phyloP scores from a whole-genome alignment of 2,113 vertebrate species.

The Urocitellus parryii region DNA sequence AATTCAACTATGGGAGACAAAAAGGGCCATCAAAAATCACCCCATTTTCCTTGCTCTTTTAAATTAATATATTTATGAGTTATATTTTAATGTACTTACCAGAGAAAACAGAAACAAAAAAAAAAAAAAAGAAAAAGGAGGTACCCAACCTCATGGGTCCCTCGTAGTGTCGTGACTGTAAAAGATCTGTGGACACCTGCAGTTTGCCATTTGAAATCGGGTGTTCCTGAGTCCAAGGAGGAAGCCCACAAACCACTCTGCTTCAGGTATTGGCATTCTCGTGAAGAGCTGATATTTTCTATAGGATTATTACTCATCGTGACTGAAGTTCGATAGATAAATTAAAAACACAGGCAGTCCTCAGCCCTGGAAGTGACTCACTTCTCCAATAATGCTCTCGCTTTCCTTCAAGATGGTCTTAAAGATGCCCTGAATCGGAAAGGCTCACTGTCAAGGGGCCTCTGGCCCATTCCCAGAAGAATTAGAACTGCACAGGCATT shows the following conservation, averaged over 20 bases:
- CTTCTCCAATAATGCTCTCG: conserved; percentile 59
- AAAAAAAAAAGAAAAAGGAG: background rate
- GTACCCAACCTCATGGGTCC: background rate
- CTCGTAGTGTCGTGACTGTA: background rate
- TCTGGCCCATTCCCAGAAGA: conserved; percentile 60
- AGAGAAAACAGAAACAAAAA: conserved; percentile 1
- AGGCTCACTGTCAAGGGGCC: background rate
- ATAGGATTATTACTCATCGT: conserved; percentile 68
- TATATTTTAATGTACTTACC: conserved; percentile 15
- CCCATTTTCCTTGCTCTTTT: conserved; percentile 8
- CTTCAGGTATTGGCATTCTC: conserved; percentile 65
- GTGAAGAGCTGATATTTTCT: conserved; percentile 67
- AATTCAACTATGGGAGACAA: conserved; percentile 69
- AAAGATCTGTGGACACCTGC: background rate
- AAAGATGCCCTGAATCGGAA: conserved; percentile 59
- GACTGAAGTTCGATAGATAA: conserved; percentile 78
- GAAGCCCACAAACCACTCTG: conserved; percentile 23
- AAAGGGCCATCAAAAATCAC: conserved; percentile 35
- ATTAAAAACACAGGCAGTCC: conserved; percentile 71
- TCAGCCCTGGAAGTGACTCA: conserved; percentile 71
- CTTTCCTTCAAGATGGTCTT: conserved; percentile 4
- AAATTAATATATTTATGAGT: conserved; percentile 57
- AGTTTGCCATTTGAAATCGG: background rate
- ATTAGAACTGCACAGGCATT: conserved; percentile 52
- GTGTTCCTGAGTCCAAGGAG: background rate